Percentiles rank a stretch among this genome's conserved stretches.
Conservation (phyloP, 1,140 invertebrate genomes). For the Melitaea cinxia region DNA sequence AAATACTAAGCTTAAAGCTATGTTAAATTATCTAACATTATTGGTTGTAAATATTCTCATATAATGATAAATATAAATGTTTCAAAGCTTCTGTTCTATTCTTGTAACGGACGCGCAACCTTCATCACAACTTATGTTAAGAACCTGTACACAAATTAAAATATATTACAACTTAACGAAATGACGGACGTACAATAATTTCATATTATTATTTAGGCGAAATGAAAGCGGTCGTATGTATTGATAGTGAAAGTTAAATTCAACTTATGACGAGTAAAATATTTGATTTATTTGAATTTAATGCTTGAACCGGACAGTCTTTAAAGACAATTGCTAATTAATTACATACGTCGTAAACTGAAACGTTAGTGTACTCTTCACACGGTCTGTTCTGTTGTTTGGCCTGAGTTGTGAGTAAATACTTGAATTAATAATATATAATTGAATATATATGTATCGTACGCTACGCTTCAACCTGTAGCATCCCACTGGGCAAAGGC, state of each 20-base stretch:
- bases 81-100: too few relatives aligned
- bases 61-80: too few relatives aligned
- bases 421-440: too few relatives aligned
- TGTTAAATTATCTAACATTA: too few relatives aligned
- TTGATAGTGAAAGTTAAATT: conserved; percentile 49
- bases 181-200: conserved; percentile 28
- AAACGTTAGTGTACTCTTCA: neutral
- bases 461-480: too few relatives aligned
- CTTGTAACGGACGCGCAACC: too few relatives aligned
- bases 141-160: neutral
- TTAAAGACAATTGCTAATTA: conserved; percentile 5
- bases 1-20: too few relatives aligned
- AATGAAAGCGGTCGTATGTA: conserved; percentile 44
- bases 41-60: too few relatives aligned
- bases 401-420: too few relatives aligned
- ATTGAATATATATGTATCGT: too few relatives aligned
- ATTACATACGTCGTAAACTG: conserved; percentile 9
- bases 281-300: conserved; percentile 41
- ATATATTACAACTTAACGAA: conserved; percentile 1
- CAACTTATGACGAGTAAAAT: conserved; percentile 23
- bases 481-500: too few relatives aligned
- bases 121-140: neutral
- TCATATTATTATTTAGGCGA: conserved; percentile 25
- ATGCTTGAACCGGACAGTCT: neutral
- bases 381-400: too few relatives aligned